Conservation (phyloP, 2,888 invertebrate species). For the Vesta saturnalis region DNA sequence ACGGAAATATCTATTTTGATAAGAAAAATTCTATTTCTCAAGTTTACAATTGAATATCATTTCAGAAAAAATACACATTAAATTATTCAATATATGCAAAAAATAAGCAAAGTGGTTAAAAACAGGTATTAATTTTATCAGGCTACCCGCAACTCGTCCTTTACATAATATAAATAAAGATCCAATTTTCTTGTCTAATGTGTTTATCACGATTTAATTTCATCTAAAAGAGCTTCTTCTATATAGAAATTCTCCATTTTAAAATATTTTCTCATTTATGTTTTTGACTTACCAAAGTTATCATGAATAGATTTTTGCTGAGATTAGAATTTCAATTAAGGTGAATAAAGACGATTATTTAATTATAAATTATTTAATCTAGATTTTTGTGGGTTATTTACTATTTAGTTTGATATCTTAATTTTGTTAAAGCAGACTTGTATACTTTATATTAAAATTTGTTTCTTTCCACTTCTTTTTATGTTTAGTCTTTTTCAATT, state of each 20-base stretch:
- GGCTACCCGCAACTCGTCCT: slow-evolving; percentile 29
- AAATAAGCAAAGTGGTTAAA: too few relatives aligned
- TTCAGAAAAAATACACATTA: too few relatives aligned
- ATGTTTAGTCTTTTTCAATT: not conserved
- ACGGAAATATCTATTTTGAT: slow-evolving; percentile 34
- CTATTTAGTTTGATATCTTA: too few relatives aligned
- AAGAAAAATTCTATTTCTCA: slow-evolving; percentile 20
- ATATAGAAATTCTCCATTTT: not conserved
- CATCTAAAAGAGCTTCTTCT: too few relatives aligned
- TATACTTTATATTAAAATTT: not conserved
- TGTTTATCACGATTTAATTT: too few relatives aligned
- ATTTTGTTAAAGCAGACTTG: too few relatives aligned
- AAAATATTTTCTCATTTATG: not conserved
- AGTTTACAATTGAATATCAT: slow-evolving; percentile 16
- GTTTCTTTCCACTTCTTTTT: not conserved
- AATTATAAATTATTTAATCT: too few relatives aligned
- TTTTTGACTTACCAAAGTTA: not conserved
- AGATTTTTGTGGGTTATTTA: too few relatives aligned
- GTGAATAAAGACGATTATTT: too few relatives aligned
- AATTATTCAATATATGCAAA: too few relatives aligned
- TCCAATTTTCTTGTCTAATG: slow-evolving; percentile 24
- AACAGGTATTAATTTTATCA: too few relatives aligned
- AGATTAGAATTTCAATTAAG: slow-evolving; percentile 4
- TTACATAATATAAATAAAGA: slow-evolving; percentile 37
- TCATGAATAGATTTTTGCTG: not conserved